Percentiles rank a stretch among this genome's conserved stretches.
Conservation (phyloP, 2,797 vertebrate species). For the Menidia menidia region DNA sequence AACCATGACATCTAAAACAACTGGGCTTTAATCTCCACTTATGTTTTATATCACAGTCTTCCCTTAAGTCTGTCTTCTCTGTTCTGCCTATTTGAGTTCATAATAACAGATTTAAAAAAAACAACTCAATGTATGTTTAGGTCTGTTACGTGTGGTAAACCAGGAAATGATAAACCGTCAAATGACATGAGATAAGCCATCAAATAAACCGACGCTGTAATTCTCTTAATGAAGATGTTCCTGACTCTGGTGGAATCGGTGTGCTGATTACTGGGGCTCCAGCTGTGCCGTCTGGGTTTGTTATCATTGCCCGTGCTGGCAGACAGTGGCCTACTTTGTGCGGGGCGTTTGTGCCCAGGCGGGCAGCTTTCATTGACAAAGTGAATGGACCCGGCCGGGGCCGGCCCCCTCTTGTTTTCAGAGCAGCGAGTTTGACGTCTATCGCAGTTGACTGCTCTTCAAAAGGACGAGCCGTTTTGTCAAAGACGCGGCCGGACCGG, state of each 20-base stretch:
- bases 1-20: neutral
- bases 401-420: slow-evolving; percentile 73
- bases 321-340: slow-evolving; percentile 52
- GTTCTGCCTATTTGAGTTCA: neutral
- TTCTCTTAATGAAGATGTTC: slow-evolving; percentile 28
- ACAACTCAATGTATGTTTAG: neutral
- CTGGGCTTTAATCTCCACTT: neutral
- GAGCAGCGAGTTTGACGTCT: slow-evolving; percentile 75
- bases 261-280: slow-evolving; percentile 45
- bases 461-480: slow-evolving; percentile 81
- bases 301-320: slow-evolving; percentile 60
- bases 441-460: slow-evolving; percentile 82
- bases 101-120: neutral
- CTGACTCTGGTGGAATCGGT: slow-evolving; percentile 43
- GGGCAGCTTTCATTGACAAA: slow-evolving; percentile 52
- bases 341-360: slow-evolving; percentile 47
- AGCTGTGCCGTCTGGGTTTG: slow-evolving; percentile 35
- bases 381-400: slow-evolving; percentile 68
- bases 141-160: slow-evolving; percentile 8
- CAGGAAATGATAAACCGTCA: neutral
- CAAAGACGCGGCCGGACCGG: slow-evolving; percentile 74
- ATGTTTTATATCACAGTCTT: neutral
- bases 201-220: slow-evolving; percentile 8
- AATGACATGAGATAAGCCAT: neutral
- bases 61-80: neutral